These are phyloP conservation scores for Catostomus latipinnis DNA, from an alignment of 2,797 vertebrate genomes.

Conservation along the genomic window DNA sequence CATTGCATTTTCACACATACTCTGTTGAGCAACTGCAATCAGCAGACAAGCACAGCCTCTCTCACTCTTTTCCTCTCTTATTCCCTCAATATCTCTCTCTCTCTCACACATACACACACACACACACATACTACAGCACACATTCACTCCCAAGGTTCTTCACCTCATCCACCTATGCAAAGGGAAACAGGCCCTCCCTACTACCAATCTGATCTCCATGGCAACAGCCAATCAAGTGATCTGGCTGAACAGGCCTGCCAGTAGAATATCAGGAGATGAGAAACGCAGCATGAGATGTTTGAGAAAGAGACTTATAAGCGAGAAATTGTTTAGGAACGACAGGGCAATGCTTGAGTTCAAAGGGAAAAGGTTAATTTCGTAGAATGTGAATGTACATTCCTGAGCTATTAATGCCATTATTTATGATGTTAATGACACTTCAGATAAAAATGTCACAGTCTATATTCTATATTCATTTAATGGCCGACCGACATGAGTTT, in stretches of 20 bases:
- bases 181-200: conserved; percentile 58
- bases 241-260: conserved; percentile 54
- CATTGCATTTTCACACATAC: neutral
- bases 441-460: neutral
- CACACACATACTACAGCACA: conserved; percentile 34
- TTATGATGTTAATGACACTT: too few species aligned
- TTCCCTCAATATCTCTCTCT: conserved; percentile 17
- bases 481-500: too few species aligned
- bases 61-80: conserved; percentile 12
- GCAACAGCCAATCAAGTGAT: conserved; percentile 60
- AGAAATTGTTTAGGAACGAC: neutral
- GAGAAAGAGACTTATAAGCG: conserved; percentile 28
- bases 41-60: conserved; percentile 52
- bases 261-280: conserved; percentile 47
- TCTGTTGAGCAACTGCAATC: conserved; percentile 36
- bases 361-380: conserved; percentile 18
- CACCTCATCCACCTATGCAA: conserved; percentile 59
- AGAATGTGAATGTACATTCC: neutral
- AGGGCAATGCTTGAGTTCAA: conserved; percentile 11
- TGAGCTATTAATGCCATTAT: neutral
- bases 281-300: conserved; percentile 8
- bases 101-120: conserved; percentile 34
- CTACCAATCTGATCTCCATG: conserved; percentile 60
- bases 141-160: conserved; percentile 44
- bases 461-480: neutral